Evolutionary conservation across 1,140 invertebrate genomes (phyloP), one percentile per base, ranked within the genome.

Genomic region (Drosophila rufa): DNA sequence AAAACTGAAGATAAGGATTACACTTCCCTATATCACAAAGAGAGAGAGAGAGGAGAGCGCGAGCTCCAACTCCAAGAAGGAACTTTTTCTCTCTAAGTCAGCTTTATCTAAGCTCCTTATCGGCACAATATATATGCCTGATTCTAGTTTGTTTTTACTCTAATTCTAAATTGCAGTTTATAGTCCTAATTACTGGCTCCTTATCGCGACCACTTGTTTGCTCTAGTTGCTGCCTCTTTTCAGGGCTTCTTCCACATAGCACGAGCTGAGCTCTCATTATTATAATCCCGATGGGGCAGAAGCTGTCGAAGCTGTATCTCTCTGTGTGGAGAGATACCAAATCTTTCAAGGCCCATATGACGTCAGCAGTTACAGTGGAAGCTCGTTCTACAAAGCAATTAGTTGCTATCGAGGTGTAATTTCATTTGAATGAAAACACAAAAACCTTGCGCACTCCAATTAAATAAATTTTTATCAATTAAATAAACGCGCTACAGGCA

Each of bases 151-250:
- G 38, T 66, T 51, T 58, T 79, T 70, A 59, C 17, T 77, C 69
- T 53, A 76, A 73, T 77, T 68, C 62, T 74, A 30, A 84, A 75
- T 84, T 84, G 85, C 84, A 87, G 47, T 80, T 78, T 71, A 68
- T 89, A 83, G 70, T 77, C 79, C 51, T 46, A 55, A 46, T 50
- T 33, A 45, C 56, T 36, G 19, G 19, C 25, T 36, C 36, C 66
- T 70, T 71, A 79, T 79, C 75, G 75, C 75, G 8, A 19, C 19
- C 47, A 60, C 36, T 27, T n/a, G 19, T 56, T 78, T 73, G 70
- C 55, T 73, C 70, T 38, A 74, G 15, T 60, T 77, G 60, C 43
- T 43, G 58, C 46, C 45, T 38, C 30, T 15, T 65, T 53, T 51
- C 70, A 69, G 53, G 45, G 59, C 19, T 22, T 22, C 19, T 22